Evolutionary conservation across 1,140 invertebrate genomes (phyloP), one percentile per base, ranked within the genome.

Genomic region (Anastatus disparis): DNA sequence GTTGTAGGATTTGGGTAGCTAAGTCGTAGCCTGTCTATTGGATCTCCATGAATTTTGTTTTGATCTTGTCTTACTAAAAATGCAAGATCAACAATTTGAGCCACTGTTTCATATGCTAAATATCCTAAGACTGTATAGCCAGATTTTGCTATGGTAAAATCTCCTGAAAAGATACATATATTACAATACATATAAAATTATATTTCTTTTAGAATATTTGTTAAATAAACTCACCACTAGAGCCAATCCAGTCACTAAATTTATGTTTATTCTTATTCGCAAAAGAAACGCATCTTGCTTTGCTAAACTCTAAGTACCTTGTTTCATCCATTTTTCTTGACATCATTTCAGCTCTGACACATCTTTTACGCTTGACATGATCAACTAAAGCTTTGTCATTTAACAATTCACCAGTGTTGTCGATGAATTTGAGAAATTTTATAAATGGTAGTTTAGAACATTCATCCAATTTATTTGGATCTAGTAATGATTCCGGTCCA

Each of bases 61-160:
- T 85, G 84, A 75, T 91, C 90, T 74, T 89, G 88, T 67, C 90
- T 86, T 0, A 91, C 88, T 58, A 91, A 73, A n/a, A 91, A 81
- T 17, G 89, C 85, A 29, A 91, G 79, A 80, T 92, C 91, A 63
- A 91, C 85, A 66, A 92, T 88, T 81, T 91, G 88, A 10, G 90
- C 90, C 6, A 92, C 88, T 8, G 89, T 90, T 84, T 92, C 91
- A 78, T 91, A 90, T 0, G 90, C 89, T 20, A 92, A 81, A 78
- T 91, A 91, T 59, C 88, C 86, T 46, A 91, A 78, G 50, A 91
- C 85, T 58, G 87, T 87, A 40, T 89, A 79, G 2, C 87, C 87
- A 70, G 85, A 79, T 56, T 84, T 85, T 10, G 85, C 84, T 29
- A 89, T 80, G 50, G 83, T 88, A 22, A 89, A 77, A 40, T 89